phyloP scores from a whole-genome alignment of 1,140 invertebrate species.

The Sipha flava region DNA sequence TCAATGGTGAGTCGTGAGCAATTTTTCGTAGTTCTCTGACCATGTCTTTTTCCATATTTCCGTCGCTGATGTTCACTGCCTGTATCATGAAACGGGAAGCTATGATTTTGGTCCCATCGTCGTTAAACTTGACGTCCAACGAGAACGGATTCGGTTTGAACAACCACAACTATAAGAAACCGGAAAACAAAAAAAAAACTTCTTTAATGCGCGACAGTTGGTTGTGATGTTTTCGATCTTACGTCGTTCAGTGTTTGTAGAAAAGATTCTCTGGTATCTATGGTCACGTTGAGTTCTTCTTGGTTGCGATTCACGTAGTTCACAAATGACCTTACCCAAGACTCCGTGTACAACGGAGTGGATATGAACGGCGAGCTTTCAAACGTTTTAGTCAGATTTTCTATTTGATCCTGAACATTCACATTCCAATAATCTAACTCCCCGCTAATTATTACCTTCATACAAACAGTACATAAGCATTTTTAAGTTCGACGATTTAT shows the following conservation, averaged over 20 bases:
- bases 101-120: constrained; percentile 61
- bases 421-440: constrained; percentile 78
- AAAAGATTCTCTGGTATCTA: constrained; percentile 63
- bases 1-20: constrained; percentile 65
- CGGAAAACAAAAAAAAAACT: constrained; percentile 20
- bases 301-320: constrained; percentile 65
- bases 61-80: constrained; percentile 78
- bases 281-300: constrained; percentile 63
- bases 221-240: constrained; percentile 37
- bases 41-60: constrained; percentile 87
- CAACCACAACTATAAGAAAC: constrained; percentile 57
- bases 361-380: constrained; percentile 75
- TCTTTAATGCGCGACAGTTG: no score
- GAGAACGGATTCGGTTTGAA: constrained; percentile 63
- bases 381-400: constrained; percentile 65
- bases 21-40: constrained; percentile 68
- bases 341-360: constrained; percentile 73
- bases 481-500: no score
- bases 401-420: constrained; percentile 64
- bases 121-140: constrained; percentile 77
- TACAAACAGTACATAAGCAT: constrained; percentile 35
- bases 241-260: constrained; percentile 66
- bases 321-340: constrained; percentile 79
- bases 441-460: constrained; percentile 75
- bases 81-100: constrained; percentile 82